phyloP scores from a whole-genome alignment of 2,888 invertebrate genomes.

The Busseola fusca region DNA sequence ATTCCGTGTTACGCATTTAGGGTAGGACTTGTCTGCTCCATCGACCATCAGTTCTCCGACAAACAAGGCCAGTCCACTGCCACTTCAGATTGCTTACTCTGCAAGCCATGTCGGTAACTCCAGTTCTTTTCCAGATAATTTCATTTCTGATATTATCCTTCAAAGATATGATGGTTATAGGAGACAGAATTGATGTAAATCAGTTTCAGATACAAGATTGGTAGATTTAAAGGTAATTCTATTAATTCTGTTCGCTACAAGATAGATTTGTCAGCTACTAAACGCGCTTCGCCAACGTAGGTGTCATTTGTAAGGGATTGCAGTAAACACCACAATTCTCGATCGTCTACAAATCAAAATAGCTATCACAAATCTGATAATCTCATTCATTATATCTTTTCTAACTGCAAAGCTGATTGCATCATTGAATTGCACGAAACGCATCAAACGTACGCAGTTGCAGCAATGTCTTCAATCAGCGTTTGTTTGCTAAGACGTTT shows the following conservation, averaged over 20 bases:
- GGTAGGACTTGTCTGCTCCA: too few relatives aligned
- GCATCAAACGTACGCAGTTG: neutral
- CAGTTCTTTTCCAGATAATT: too few relatives aligned
- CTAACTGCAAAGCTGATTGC: neutral
- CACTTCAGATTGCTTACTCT: too few relatives aligned
- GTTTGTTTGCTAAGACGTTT: constrained; percentile 1
- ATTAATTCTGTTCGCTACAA: neutral
- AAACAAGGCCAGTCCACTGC: too few relatives aligned
- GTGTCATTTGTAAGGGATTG: neutral
- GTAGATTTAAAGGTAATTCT: neutral
- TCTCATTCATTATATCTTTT: neutral
- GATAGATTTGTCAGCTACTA: neutral
- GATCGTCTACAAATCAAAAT: neutral
- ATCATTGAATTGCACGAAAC: neutral
- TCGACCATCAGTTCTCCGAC: too few relatives aligned
- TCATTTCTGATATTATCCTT: too few relatives aligned
- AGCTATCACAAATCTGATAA: neutral
- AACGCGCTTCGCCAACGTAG: too few relatives aligned
- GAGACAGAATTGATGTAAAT: neutral
- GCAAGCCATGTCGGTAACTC: too few relatives aligned
- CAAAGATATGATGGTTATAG: neutral
- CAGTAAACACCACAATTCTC: neutral
- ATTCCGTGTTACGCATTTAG: too few relatives aligned
- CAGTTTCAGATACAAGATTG: too few relatives aligned
- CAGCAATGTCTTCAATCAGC: neutral